These are phyloP conservation scores for Mimachlamys varia DNA, from an alignment of 2,888 invertebrate genomes.

Conservation along the genomic window DNA sequence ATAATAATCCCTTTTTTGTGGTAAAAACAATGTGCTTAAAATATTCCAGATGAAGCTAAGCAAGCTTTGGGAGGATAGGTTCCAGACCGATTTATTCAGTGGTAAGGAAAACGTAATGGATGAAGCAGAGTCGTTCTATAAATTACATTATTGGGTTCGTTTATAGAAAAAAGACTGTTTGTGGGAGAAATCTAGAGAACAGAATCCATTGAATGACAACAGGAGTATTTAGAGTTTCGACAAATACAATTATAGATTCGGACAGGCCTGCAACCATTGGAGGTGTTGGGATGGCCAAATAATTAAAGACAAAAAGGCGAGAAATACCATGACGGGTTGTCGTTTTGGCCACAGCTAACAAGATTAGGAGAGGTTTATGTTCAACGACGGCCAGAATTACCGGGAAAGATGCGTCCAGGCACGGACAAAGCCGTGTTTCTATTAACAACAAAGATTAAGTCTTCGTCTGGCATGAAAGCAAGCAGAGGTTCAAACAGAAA, in stretches of 20 bases:
- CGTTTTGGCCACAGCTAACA: background rate
- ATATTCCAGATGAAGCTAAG: background rate
- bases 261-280: background rate
- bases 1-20: too few species aligned
- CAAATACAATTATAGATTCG: slow-evolving; percentile 2
- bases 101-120: background rate
- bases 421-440: background rate
- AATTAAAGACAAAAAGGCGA: slow-evolving; percentile 24
- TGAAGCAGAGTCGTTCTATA: background rate
- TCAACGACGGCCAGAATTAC: background rate
- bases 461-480: slow-evolving; percentile 4
- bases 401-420: background rate
- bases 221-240: background rate
- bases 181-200: background rate
- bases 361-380: background rate
- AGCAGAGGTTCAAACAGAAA: background rate
- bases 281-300: slow-evolving; percentile 11
- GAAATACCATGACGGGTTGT: background rate
- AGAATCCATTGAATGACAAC: background rate
- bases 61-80: background rate
- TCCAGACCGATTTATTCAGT: background rate
- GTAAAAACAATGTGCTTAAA: too few species aligned
- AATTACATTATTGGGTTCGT: background rate
- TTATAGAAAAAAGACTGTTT: background rate
- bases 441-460: background rate